Percentiles rank a stretch among this genome's conserved stretches.
Evolutionary conservation across 2,113 vertebrate species (phyloP).

Genomic region (Campylorhamphus procurvoides): DNA sequence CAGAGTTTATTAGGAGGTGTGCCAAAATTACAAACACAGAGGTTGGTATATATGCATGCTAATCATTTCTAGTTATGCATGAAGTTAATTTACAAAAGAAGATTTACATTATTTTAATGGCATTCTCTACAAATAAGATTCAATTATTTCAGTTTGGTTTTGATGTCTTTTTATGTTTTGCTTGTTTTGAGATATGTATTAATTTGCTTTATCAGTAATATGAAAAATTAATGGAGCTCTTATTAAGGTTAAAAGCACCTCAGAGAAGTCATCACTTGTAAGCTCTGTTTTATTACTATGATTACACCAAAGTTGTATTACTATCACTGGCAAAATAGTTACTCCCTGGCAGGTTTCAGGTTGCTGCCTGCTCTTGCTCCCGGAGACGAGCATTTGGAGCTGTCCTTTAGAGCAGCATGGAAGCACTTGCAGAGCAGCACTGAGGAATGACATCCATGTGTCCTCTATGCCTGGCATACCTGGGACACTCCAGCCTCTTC

Average conservation of each 20-base stretch:
- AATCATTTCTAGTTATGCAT: constrained; percentile 66
- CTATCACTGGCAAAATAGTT: constrained; percentile 16
- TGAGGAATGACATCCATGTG: background rate
- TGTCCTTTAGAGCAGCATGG: background rate
- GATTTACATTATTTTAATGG: constrained; percentile 66
- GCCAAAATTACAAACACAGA: constrained; percentile 46
- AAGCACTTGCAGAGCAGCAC: background rate
- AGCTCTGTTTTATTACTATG: constrained; percentile 28
- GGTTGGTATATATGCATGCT: constrained; percentile 21
- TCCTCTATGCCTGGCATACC: background rate
- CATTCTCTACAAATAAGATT: constrained; percentile 60
- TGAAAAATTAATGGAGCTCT: constrained; percentile 63
- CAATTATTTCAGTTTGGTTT: constrained; percentile 53
- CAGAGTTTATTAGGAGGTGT: constrained; percentile 35
- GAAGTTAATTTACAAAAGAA: constrained; percentile 60
- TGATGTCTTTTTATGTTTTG: constrained; percentile 55
- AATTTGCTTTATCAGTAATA: constrained; percentile 70
- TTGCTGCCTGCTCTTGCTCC: background rate
- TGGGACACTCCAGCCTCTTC: background rate
- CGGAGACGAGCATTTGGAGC: background rate
- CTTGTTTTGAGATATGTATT: constrained; percentile 42
- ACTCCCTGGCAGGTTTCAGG: background rate
- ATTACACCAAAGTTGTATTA: constrained; percentile 18
- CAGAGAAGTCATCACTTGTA: constrained; percentile 32
- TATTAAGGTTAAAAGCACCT: constrained; percentile 67